Base-by-base conservation (phyloP, 2,113 vertebrate species). In the Chrysochloris asiatica region DNA sequence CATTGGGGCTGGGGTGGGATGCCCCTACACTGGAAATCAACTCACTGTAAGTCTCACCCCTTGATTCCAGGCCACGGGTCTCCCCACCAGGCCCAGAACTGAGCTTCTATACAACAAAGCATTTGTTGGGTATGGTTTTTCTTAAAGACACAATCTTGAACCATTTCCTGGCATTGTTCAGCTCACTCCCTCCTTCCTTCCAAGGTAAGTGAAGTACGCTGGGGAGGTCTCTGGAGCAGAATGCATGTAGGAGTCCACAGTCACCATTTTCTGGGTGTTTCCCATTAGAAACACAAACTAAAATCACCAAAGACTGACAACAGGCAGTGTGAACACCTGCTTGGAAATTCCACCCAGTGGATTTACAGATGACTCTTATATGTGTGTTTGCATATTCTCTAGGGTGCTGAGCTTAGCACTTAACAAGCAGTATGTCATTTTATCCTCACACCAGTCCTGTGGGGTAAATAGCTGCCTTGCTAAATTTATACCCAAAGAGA, bases 201-300 rank as follows among this genome's bases (percentile, higher is more conserved):
- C 16, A 5, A 77, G 47, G 69, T 19, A 54, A 63, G 38, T 41
- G 50, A 26, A 52, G 26, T 11, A 26, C 48, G 11, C n/a, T 19
- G 61, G 36, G 67, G 36, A 91, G 73, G 30, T 61, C 30, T 4
- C 0, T 2, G 63, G 12, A 14, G 11, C 8, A 2, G 38, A 4
- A 4, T 4, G 5, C 24, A 30, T 12, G 19, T 1, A 12, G 0
- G 2, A 12, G 33, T 72, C 24, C 77, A 67, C 26, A 36, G 4
- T 38, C 50, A 78, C 63, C 73, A 63, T 14, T 82, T 12, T 38
- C 30, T 28, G n/a, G 13, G 24, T 28, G 41, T 82, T 82, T 54
- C 69, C n/a, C 7, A n/a, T 33, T 45, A 65, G 78, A 72, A 33
- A 59, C 81, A 63, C 21, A 83, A 47, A 83, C 86, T 59, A 59